Conservation (phyloP, 2,113 vertebrate genomes). For the Peromyscus leucopus region DNA sequence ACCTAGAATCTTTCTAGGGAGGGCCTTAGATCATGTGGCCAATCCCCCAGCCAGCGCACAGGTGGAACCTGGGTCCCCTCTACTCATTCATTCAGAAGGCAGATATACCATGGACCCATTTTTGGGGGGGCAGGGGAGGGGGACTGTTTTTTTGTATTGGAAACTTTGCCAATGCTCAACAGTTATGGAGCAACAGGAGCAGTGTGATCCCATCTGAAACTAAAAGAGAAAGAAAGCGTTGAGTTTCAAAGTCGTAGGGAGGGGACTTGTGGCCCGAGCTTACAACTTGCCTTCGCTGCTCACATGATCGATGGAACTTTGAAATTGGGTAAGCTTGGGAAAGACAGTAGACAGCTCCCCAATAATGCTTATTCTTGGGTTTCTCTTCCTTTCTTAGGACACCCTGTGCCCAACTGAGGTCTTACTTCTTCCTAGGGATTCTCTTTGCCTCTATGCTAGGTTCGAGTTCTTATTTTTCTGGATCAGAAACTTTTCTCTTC, state of each 20-base stretch:
- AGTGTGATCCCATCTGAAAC: constrained; percentile 17
- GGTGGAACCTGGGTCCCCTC: neutral
- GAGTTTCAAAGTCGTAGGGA: neutral
- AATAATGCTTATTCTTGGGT: neutral
- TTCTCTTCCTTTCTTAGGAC: neutral
- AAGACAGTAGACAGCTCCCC: neutral
- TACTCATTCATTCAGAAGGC: neutral
- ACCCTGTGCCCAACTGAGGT: neutral
- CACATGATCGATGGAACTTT: neutral
- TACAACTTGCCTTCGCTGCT: constrained; percentile 8
- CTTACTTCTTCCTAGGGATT: neutral
- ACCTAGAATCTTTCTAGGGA: neutral
- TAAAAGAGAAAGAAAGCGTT: constrained; percentile 24
- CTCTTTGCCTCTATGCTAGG: neutral
- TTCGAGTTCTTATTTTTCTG: neutral
- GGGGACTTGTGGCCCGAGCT: neutral
- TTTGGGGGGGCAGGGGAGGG: too few species aligned
- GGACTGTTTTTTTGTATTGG: neutral
- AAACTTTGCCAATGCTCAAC: neutral
- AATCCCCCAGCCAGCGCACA: too few species aligned
- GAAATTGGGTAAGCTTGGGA: neutral
- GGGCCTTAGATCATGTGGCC: neutral
- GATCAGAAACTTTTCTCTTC: neutral
- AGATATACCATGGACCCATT: neutral
- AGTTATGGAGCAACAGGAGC: neutral